Base-by-base conservation (phyloP, 2,113 vertebrate genomes). In the Thymallus thymallus region DNA sequence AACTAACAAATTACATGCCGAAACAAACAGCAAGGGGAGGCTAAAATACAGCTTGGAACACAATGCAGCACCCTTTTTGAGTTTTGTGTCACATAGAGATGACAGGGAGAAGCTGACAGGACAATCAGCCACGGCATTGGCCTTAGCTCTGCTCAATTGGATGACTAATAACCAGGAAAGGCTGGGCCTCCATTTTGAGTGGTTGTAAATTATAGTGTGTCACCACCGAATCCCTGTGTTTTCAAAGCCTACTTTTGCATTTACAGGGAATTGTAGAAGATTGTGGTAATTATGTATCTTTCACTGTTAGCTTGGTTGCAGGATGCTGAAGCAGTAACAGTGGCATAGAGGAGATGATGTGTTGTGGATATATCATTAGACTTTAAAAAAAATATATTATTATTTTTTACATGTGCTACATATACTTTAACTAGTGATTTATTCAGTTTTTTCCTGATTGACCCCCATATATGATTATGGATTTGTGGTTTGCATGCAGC, bases 141-240 rank as follows among this genome's bases (percentile, higher is more conserved):
- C 72, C 60, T 77, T 35, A 77, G 75, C 68, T 66, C 69, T 71
- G 62, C 55, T 69, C 12, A 79, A 69, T 26, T 73, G 48, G 72
- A 69, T 51, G 6, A 32, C 75, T 84, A 80, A 83, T 82, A 80
- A 71, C 75, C 62, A 77, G 55, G 30, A 51, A 72, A 68, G 41
- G 46, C 55, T 58, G 1, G 1, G 60, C 71, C 61, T 68, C 68
- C 60, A 66, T 60, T 76, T 16, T 68, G 26, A 74, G 51, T 24
- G 22, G 62, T 66, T 81, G 76, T 58, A 76, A 56, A 72, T 71
- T 66, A 60, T 32, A 61, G 16, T 35, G 68, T 64, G 7, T 29
- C 69, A 51, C 22, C 23, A 65, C 45, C 13, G 61, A 32, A 29
- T 61, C 10, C 46, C 22, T 10, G n/a, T 24, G 4, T 64, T 29